Conservation (phyloP, 2,113 vertebrate species). For the Procavia capensis region DNA sequence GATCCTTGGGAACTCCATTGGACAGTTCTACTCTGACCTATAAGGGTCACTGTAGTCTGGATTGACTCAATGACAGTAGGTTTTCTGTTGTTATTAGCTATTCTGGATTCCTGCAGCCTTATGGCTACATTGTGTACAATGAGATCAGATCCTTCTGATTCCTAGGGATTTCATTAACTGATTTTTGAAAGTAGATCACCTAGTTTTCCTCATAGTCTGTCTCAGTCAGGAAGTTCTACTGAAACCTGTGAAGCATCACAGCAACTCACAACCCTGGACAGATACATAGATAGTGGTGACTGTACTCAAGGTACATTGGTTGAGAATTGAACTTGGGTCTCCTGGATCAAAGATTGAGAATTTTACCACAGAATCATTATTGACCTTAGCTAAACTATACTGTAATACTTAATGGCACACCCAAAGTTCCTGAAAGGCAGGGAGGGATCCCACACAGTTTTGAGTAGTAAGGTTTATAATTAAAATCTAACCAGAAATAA, state of each 20-base stretch:
- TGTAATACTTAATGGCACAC: background rate
- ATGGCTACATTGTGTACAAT: background rate
- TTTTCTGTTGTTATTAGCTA: background rate
- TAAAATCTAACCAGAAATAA: slow-evolving; percentile 58
- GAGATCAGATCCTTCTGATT: background rate
- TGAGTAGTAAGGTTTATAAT: background rate
- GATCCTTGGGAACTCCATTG: no score
- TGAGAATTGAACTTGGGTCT: background rate
- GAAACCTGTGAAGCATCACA: background rate
- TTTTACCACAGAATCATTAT: background rate
- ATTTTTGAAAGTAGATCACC: no score
- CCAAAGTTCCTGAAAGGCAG: background rate
- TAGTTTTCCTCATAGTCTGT: background rate
- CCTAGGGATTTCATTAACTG: no score
- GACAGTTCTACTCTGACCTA: no score
- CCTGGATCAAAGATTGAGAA: background rate
- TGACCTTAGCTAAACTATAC: background rate
- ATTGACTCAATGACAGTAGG: no score
- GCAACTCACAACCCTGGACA: background rate
- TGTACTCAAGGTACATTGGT: background rate
- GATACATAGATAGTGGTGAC: background rate
- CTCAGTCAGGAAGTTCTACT: background rate
- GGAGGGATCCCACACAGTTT: background rate
- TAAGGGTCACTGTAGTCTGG: no score
- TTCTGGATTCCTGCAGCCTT: background rate